Base-by-base conservation (phyloP, 2,888 invertebrate species). In the Lathronympha strigana region DNA sequence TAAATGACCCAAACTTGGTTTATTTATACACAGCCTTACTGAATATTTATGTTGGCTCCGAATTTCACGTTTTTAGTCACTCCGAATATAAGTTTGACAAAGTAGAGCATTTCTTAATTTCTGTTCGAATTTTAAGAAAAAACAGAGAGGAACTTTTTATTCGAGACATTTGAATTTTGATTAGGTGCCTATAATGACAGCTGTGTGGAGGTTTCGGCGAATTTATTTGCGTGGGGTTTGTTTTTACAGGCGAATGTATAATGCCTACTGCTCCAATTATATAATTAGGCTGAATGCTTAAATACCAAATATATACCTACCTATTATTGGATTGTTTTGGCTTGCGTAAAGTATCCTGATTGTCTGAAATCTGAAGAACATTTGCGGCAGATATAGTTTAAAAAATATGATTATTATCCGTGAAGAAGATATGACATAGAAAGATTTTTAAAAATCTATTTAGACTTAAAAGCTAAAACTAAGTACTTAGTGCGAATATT, bases 1-100 rank as follows among this genome's bases (percentile, higher is more conserved):
- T 90, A 90, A 92, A 92, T 90, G 90, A 87, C 81, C 86, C 82
- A 84, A 89, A 90, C 88, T 89, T 88, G 82, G 85, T 89, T 90
- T 91, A 90, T 90, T 91, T 90, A 90, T 90, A 88, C 85, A 70
- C 68, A 87, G 85, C 83, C 84, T 82, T 81, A 73, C 83, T 91
- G 90, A 90, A 91, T 90, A 92, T 90, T 90, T 90, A 90, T 88
- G 86, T 84, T 83, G 78, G 71, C 80, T 82, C 82, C 81, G 84
- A 85, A 86, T 87, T 90, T 87, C 79, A 79, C 81, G 84, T 87
- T 88, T 81, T 76, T 62, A 80, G 83, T 82, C 83, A 85, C 81
- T 86, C 83, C 76, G 81, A 82, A 84, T 79, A 64, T 45, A 53
- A 60, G 60, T 60, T 66, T 61, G 43, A 60, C 58, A 31, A 49